Base-by-base conservation (phyloP, 2,888 invertebrate genomes). In the Leptura quadrifasciata region DNA sequence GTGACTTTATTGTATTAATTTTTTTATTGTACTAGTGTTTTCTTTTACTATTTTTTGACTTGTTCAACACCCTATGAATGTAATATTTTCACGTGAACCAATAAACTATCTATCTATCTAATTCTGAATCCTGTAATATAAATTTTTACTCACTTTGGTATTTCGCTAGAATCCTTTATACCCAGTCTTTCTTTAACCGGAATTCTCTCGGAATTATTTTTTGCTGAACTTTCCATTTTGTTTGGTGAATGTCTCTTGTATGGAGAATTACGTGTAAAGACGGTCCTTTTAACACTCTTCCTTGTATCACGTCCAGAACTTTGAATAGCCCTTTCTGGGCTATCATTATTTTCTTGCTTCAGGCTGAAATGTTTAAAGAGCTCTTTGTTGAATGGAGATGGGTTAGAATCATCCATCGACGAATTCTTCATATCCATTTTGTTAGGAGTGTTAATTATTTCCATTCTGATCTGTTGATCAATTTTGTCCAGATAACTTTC, bases 381-480 rank as follows among this genome's bases (percentile, higher is more conserved):
- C 63, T 84, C 82, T 55, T 82, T 84, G 63, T 80, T 83, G 54
- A 84, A 83, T n/a, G 84, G 83, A 24, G 84, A 84, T 2, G 79
- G 77, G 60, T 81, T 83, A 17, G 82, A 83, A 8, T 85, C 83
- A 54, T 84, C 84, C 18, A 72, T 72, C 58, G 57, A 24, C 9
- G 73, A 9, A 55, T 80, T 79, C 12, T 64, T 69, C 75, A 77
- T 1, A 24, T 57, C 71, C 18, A n/a, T 52, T 64, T 71, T 72
- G 31, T 54, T 74, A n/a, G 69, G 68, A 17, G 54, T 52, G 47
- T 74, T 70, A 58, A 77, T 57, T 63, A 69, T 52, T 20, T 24
- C 6, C 17, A n/a, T 39, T 71, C 57, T 60, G 39, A 69, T 9
- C n/a, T 21, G 15, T 1, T 17, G 9, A 27, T 71, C 61, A 24